Base-by-base conservation (phyloP, 2,888 invertebrate species). In the Homarus gammarus region DNA sequence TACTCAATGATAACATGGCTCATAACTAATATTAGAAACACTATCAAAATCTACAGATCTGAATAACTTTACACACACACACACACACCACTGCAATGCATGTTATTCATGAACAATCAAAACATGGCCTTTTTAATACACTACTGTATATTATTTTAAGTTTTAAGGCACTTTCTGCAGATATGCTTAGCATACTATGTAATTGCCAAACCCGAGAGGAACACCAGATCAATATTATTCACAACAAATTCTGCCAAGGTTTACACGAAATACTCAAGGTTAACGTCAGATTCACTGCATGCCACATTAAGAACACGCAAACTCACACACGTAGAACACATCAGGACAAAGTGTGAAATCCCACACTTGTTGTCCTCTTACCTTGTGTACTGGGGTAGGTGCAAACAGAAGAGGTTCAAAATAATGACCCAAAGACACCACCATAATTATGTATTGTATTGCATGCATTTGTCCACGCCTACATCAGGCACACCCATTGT, bases 391-490 rank as follows among this genome's bases (percentile, higher is more conserved):
- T 27, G 64, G n/a, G 64, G 27, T 22, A 64, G 15, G 22, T 27
- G 27, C 64, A 27, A 64, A 64, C 64, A 64, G 64, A 10, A 8
- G 3, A 27, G n/a, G 22, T 27, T 22, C 64, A 27, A 64, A 27
- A 64, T 27, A 27, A 22, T 27, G 1, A 64, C 64, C 64, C n/a
- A 64, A 12, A 27, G 64, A 6, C 27, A 64, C n/a, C 8, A 6
- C 64, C 44, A 44, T 12, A 44, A 44, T 10, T 22, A 12, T 64
- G 27, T 64, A 22, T 8, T 64, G 27, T 27, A 64, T 27, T 64
- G 64, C 64, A 64, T 64, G 64, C 64, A 27, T 64, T 27, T 64
- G 12, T 64, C 64, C 64, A 27, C 64, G 27, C 64, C 64, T 64
- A 27, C 64, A 64, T 27, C 56, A 22, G 22, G 22, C 64, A 64